Evolutionary conservation across 2,113 vertebrate genomes (phyloP).

Genomic region (Lagopus muta): DNA sequence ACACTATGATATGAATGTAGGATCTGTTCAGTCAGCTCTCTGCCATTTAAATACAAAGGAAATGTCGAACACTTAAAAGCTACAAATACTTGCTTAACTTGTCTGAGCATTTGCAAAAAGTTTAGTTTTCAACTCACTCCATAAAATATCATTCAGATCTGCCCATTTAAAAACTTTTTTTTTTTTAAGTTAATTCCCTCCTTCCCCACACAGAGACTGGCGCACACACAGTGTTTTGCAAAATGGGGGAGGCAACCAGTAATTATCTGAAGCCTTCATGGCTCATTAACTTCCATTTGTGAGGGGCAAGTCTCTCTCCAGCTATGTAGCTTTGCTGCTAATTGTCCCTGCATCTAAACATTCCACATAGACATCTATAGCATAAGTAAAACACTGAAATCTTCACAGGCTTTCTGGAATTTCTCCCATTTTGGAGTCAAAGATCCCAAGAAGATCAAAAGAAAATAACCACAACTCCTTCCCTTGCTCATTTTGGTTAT

Average conservation of each 20-base stretch:
- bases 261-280: not conserved
- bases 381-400: not conserved
- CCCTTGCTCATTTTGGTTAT: not conserved
- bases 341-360: not conserved
- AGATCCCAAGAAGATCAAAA: not conserved
- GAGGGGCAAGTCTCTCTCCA: not conserved
- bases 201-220: no score
- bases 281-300: not conserved
- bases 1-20: fast-evolving
- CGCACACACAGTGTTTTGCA: not conserved
- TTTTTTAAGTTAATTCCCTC: no score
- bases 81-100: not conserved
- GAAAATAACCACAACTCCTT: not conserved
- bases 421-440: not conserved
- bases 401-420: not conserved
- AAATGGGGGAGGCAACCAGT: not conserved
- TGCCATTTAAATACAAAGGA: not conserved
- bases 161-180: not conserved
- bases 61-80: fast-evolving
- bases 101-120: not conserved
- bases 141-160: not conserved
- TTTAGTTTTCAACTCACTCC: not conserved
- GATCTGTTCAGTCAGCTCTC: not conserved
- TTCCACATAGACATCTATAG: not conserved
- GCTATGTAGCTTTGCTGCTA: not conserved